These are phyloP conservation scores for Pteronotus mesoamericanus DNA, from an alignment of 2,797 vertebrate species.

Conservation along the genomic window DNA sequence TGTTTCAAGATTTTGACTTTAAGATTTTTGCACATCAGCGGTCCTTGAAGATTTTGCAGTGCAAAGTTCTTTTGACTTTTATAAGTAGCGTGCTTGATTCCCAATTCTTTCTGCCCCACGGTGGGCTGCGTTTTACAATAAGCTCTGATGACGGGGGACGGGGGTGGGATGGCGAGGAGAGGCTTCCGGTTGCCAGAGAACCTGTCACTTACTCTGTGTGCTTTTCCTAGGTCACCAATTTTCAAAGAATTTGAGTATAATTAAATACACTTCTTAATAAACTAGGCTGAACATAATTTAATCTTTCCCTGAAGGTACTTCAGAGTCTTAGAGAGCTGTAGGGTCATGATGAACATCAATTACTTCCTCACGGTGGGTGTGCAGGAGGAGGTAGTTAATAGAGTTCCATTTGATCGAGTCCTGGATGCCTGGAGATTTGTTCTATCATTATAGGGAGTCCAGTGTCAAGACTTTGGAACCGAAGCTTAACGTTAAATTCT, in stretches of 20 bases:
- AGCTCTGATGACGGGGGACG: not conserved
- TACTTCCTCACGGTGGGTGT: slow-evolving; percentile 36
- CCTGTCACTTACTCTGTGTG: not conserved
- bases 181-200: not conserved
- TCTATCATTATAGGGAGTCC: not conserved
- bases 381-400: not conserved
- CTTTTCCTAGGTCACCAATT: slow-evolving; percentile 39
- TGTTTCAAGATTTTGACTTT: not conserved
- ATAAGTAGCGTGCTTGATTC: not conserved
- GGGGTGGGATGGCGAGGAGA: not conserved
- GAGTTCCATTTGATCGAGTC: slow-evolving; percentile 11
- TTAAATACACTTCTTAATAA: slow-evolving; percentile 65
- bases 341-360: slow-evolving; percentile 51
- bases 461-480: not conserved
- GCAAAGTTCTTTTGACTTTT: not conserved
- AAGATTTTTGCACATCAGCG: not conserved
- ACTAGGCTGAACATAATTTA: slow-evolving; percentile 69
- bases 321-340: slow-evolving; percentile 34
- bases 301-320: slow-evolving; percentile 63
- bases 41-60: not conserved
- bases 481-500: not conserved
- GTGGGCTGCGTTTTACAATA: not conserved
- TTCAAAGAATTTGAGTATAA: slow-evolving; percentile 56
- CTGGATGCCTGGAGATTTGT: not conserved
- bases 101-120: not conserved